Percentiles rank a stretch among this genome's conserved stretches.
Evolutionary conservation across 2,113 vertebrate species (phyloP).

Genomic region (Baryphthengus martii): DNA sequence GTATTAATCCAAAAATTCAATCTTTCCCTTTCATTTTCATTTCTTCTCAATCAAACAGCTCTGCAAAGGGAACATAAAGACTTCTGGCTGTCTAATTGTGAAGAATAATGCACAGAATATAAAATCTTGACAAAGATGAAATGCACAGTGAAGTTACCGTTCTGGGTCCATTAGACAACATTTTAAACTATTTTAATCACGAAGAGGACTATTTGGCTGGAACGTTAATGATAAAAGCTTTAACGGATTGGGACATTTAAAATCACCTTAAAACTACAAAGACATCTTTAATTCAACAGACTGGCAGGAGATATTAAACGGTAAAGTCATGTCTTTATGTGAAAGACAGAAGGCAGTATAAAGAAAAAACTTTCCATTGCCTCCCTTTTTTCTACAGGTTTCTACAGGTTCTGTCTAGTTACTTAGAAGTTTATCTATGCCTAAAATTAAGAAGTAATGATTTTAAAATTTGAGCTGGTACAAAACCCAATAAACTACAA

Average conservation of each 20-base stretch:
- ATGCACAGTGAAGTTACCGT: not conserved
- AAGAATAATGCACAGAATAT: not conserved
- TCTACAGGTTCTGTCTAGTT: not conserved
- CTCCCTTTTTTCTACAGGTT: not conserved
- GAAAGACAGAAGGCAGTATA: not conserved
- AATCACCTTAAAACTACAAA: not conserved
- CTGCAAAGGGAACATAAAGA: constrained; percentile 11
- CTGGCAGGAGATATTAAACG: not conserved
- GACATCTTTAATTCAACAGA: not conserved
- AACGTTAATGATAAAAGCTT: not conserved
- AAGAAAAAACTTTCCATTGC: not conserved
- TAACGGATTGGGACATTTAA: not conserved
- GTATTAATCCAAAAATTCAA: not conserved
- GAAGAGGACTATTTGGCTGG: not conserved
- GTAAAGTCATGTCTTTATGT: not conserved
- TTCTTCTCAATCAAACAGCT: not conserved
- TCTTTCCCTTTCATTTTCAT: constrained; percentile 9
- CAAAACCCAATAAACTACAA: not conserved
- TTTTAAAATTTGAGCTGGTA: not conserved
- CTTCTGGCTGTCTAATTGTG: not conserved
- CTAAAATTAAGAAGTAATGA: not conserved
- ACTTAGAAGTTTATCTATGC: not conserved
- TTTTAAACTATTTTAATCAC: constrained; percentile 29
- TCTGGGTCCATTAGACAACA: not conserved
- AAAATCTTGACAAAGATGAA: constrained; percentile 34